These are phyloP conservation scores for Campylorhamphus procurvoides DNA, from an alignment of 2,113 vertebrate genomes.

Conservation along the genomic window DNA sequence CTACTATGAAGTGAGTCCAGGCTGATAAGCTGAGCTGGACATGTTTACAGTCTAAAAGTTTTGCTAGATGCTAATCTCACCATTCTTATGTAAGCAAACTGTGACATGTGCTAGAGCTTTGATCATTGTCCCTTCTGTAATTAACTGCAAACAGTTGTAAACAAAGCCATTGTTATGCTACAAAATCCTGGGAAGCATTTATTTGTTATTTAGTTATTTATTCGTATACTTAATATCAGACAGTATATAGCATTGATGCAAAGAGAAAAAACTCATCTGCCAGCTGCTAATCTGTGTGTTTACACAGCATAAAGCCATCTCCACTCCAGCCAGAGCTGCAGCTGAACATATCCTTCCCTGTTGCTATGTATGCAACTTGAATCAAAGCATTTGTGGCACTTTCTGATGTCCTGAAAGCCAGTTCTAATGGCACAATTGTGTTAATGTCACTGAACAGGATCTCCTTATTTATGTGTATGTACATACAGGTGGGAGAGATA, in stretches of 20 bases:
- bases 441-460: neutral
- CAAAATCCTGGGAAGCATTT: neutral
- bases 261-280: neutral
- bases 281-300: neutral
- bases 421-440: neutral
- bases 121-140: neutral
- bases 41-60: neutral
- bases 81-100: neutral
- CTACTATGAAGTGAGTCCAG: neutral
- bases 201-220: neutral
- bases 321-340: neutral
- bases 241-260: neutral
- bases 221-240: neutral
- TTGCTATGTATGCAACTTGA: neutral
- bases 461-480: neutral
- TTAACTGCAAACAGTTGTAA: neutral
- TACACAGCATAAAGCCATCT: neutral
- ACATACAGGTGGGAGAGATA: neutral
- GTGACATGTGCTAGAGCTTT: neutral
- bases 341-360: neutral
- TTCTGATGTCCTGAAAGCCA: neutral
- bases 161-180: neutral
- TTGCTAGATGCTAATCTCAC: neutral
- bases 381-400: neutral
- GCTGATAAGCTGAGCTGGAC: neutral